Percentiles rank a stretch among this genome's conserved stretches.
phyloP scores from a whole-genome alignment of 2,797 vertebrate genomes.

The Catharus ustulatus region DNA sequence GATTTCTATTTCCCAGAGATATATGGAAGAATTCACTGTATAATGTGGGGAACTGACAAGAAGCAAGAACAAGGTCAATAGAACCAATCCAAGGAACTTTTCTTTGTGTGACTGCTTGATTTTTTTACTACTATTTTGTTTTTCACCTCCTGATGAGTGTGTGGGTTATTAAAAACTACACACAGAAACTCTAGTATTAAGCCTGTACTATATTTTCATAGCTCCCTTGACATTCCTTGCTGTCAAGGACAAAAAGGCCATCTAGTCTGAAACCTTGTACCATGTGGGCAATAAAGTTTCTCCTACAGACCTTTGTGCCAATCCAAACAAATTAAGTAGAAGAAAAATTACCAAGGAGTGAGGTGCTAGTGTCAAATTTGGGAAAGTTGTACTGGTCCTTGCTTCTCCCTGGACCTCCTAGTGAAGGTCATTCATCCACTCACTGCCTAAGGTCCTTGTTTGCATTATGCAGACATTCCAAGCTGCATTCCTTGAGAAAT shows the following conservation, averaged over 20 bases:
- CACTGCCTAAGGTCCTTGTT: not conserved
- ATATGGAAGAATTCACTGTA: not conserved
- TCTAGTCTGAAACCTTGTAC: not conserved
- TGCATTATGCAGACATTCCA: not conserved
- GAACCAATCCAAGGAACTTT: not conserved
- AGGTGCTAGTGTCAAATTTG: not conserved
- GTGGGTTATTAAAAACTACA: not conserved
- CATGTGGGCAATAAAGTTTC: not conserved
- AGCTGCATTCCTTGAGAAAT: not conserved
- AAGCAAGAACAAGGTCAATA: not conserved
- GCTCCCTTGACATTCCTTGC: not conserved
- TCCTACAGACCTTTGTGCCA: not conserved
- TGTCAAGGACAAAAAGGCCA: constrained; percentile 11
- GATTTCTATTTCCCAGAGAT: constrained; percentile 61
- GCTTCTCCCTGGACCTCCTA: not conserved
- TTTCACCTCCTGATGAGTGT: not conserved
- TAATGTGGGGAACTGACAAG: not conserved
- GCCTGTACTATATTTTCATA: not conserved
- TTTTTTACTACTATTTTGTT: not conserved
- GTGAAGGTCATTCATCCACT: not conserved
- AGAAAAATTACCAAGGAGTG: not conserved
- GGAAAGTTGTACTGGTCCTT: not conserved
- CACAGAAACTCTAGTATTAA: not conserved
- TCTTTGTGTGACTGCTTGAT: not conserved
- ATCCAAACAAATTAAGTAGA: not conserved